Evolutionary conservation across 2,113 vertebrate genomes (phyloP).

Genomic region (Upupa epops): DNA sequence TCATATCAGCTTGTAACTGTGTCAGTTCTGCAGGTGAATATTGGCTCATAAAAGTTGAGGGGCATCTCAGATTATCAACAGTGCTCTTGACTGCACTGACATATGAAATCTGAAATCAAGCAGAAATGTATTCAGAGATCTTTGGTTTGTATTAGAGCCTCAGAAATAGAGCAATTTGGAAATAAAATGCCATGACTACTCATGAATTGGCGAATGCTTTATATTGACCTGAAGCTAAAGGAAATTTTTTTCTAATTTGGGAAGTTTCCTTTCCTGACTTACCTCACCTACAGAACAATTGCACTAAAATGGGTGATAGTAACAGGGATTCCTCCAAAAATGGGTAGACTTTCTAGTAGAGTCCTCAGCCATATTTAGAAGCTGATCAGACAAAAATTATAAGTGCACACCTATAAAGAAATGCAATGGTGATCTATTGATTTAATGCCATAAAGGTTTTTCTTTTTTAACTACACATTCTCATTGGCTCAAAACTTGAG

Average conservation of each 20-base stretch:
- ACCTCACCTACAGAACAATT: constrained; percentile 40
- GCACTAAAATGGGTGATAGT: not conserved
- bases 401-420: constrained; percentile 1
- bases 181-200: not conserved
- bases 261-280: not conserved
- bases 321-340: constrained; percentile 8
- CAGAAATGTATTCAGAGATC: not conserved
- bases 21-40: constrained; percentile 39
- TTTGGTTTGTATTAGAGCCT: not conserved
- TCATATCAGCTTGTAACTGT: constrained; percentile 13
- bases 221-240: not conserved
- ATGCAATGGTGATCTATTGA: not conserved
- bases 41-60: not conserved
- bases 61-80: not conserved
- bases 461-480: constrained; percentile 7
- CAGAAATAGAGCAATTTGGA: not conserved
- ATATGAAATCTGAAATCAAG: not conserved
- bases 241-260: not conserved
- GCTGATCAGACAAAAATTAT: not conserved
- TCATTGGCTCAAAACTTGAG: constrained; percentile 34
- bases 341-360: not conserved
- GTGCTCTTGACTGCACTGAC: not conserved
- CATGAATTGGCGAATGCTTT: not conserved
- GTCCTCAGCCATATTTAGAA: not conserved
- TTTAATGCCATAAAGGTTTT: not conserved